Base-by-base conservation (phyloP, 2,113 vertebrate species). In the Nerophis lumbriciformis region DNA sequence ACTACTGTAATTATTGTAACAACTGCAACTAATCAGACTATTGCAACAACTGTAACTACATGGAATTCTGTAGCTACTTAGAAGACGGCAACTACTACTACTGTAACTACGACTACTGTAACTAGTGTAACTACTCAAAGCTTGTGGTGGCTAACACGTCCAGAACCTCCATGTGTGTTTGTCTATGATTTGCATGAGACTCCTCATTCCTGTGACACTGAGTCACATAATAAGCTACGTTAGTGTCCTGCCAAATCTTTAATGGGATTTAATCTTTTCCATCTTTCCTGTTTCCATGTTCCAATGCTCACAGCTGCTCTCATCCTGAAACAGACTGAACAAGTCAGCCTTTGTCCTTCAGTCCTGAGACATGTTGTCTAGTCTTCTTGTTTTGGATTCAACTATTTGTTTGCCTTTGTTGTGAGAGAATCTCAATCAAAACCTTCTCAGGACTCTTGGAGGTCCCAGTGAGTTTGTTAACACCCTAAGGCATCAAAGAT, bases 191-290 rank as follows among this genome's bases (percentile, higher is more conserved):
- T 56, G 39, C 55, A 8, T 49, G 48, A 63, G 53, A 50, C 4
- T 38, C 49, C 61, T 63, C 61, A 52, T 77, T 72, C 55, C 55
- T 76, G 49, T 69, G 63, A 72, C 63, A 48, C 48, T 63, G 8
- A 66, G 71, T 77, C 77, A 58, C 48, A 83, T 36, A 52, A n/a
- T 45, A n/a, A 58, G 48, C 42, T 13, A 5, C 48, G 36, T 63
- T 57, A 77, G 55, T 10, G 9, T 12, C 10, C 66, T 73, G 82
- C 83, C 82, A 83, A 51, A 72, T 73, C 61, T 72, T 59, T 76
- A 68, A 73, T 63, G 69, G 61, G 69, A 75, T 74, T 79, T 77
- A 74, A 77, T 82, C 70, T 75, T 49, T 44, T 75, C 62, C 70
- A 65, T 75, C 58, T 69, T 75, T 71, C 67, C 60, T 65, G 56